These are phyloP conservation scores for Drosophila obscura DNA, from an alignment of 1,140 invertebrate species.

Conservation along the genomic window DNA sequence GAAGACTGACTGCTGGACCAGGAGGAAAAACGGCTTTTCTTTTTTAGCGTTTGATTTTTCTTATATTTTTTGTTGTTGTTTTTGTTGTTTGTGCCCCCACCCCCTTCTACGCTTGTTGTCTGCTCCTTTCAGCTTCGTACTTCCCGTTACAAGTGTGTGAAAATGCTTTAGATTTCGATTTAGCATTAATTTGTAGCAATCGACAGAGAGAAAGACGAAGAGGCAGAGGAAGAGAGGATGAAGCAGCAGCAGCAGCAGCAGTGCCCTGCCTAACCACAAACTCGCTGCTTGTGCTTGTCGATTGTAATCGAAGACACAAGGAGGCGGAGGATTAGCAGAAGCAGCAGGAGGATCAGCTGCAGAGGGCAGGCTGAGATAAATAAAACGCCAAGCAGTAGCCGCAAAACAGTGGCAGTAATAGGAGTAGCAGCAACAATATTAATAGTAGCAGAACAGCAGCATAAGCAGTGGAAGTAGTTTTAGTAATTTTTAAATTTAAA, in stretches of 20 bases:
- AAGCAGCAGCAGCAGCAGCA: conserved; percentile 8
- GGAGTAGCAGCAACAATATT: too few relatives aligned
- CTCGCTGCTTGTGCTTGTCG: conserved; percentile 57
- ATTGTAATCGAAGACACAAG: conserved; percentile 67
- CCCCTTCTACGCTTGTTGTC: not conserved
- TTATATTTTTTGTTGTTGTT: not conserved
- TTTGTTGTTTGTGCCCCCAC: not conserved
- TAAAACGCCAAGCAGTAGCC: too few relatives aligned
- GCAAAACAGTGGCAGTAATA: too few relatives aligned
- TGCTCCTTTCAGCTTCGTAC: conserved; percentile 34
- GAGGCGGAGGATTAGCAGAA: not conserved
- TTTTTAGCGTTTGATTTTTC: conserved; percentile 22
- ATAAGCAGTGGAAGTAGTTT: too few relatives aligned
- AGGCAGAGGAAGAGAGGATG: not conserved
- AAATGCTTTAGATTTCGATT: conserved; percentile 81
- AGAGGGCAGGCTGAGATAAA: too few relatives aligned
- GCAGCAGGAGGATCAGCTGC: too few relatives aligned
- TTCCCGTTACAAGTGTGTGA: conserved; percentile 81
- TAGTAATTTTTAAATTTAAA: too few relatives aligned
- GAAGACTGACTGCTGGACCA: conserved; percentile 10
- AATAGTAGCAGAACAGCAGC: too few relatives aligned
- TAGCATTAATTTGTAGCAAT: conserved; percentile 77
- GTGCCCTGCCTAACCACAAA: conserved; percentile 53
- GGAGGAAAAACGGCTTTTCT: conserved; percentile 59
- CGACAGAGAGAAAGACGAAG: conserved; percentile 13